These are phyloP conservation scores for Dugesia japonica DNA, from an alignment of 2,888 invertebrate species.

Conservation along the genomic window DNA sequence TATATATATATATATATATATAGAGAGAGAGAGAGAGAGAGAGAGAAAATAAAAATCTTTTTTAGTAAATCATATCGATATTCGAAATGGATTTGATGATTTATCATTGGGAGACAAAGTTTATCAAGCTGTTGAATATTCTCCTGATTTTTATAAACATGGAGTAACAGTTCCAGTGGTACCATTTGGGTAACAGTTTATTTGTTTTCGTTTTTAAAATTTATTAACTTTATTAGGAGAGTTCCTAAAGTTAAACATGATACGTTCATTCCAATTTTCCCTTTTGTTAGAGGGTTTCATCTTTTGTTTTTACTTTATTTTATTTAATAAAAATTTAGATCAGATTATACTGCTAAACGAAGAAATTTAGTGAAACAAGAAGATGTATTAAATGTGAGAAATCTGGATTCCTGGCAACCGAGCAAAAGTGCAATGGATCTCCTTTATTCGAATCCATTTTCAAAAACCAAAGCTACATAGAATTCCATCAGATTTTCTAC, in stretches of 20 bases:
- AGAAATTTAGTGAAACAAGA: not conserved
- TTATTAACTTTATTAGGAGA: not conserved
- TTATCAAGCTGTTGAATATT: constrained; percentile 44
- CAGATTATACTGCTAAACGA: not conserved
- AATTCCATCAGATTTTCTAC: no score
- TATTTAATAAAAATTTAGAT: not conserved
- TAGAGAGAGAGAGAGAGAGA: no score
- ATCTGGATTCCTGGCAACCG: not conserved
- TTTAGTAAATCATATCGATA: constrained; percentile 39
- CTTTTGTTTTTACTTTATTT: no score
- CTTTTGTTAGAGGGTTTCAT: not conserved
- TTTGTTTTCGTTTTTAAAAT: no score
- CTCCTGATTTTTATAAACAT: constrained; percentile 40
- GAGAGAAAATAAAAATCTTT: no score
- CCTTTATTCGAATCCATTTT: not conserved
- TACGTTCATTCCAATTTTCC: not conserved
- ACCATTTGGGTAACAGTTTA: constrained; percentile 41
- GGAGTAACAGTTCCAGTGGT: constrained; percentile 40
- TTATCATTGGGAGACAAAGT: constrained; percentile 43
- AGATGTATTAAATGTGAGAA: not conserved
- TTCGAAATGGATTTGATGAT: constrained; percentile 41
- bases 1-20: no score
- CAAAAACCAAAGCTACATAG: not conserved
- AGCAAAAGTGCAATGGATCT: not conserved
- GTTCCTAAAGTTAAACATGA: not conserved